These are phyloP conservation scores for Catotricha subobsoleta DNA, from an alignment of 2,888 invertebrate genomes.

Conservation along the genomic window DNA sequence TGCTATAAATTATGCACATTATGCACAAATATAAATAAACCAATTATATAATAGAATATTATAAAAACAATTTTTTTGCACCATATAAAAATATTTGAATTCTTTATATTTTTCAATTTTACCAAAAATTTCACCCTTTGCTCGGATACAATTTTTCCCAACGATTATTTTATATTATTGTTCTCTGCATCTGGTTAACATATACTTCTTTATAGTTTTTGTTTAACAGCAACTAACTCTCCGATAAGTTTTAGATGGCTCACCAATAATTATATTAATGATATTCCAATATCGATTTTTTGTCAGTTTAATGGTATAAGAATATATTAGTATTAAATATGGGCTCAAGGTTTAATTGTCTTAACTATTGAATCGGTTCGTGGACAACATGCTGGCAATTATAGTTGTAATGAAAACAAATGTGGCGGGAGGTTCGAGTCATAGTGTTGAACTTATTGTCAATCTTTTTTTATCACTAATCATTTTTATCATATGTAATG, in stretches of 20 bases:
- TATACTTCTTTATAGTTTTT: too few relatives aligned
- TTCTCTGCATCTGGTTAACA: conserved; percentile 42
- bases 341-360: conserved; percentile 38
- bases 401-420: conserved; percentile 39
- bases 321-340: conserved; percentile 22
- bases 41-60: too few relatives aligned
- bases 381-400: conserved; percentile 42
- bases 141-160: conserved; percentile 28
- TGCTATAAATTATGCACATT: too few relatives aligned
- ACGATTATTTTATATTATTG: conserved; percentile 44
- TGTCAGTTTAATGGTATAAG: conserved; percentile 48
- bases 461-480: conserved; percentile 35
- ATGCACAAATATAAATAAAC: too few relatives aligned
- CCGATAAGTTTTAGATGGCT: too few relatives aligned
- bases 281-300: conserved; percentile 49
- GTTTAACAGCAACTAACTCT: too few relatives aligned
- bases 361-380: conserved; percentile 45
- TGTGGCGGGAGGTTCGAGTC: conserved; percentile 44
- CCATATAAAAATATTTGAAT: not conserved
- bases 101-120: conserved; percentile 11
- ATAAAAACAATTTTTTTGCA: too few relatives aligned
- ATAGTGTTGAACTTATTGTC: conserved; percentile 46
- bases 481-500: conserved; percentile 27
- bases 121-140: conserved; percentile 4
- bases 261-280: too few relatives aligned